phyloP scores from a whole-genome alignment of 2,797 vertebrate genomes.

The Cossypha niveicapilla region DNA sequence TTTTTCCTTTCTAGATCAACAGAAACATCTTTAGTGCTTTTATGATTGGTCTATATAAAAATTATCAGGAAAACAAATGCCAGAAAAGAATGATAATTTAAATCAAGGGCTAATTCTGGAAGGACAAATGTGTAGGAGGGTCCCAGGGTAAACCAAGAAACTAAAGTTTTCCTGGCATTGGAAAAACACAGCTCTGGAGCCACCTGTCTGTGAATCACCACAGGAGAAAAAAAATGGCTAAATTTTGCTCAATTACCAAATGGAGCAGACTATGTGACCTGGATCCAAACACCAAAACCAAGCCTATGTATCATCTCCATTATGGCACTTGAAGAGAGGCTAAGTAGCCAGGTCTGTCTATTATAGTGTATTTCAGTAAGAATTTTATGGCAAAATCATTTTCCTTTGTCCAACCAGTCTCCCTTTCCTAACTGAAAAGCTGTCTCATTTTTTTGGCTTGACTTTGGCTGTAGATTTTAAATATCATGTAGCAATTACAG shows the following conservation, averaged over 20 bases:
- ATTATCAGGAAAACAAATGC: not conserved
- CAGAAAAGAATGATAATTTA: not conserved
- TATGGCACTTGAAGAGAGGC: not conserved
- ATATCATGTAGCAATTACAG: not conserved
- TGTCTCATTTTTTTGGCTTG: not conserved
- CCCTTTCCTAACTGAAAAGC: not conserved
- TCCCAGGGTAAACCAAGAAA: not conserved
- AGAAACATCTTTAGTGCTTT: not conserved
- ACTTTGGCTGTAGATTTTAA: not conserved
- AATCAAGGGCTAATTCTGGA: not conserved
- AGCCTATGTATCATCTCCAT: not conserved
- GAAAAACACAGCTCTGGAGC: not conserved
- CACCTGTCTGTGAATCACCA: not conserved
- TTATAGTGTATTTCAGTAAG: not conserved
- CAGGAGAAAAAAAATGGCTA: not conserved
- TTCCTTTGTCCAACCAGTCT: not conserved
- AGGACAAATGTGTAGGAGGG: not conserved
- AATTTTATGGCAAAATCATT: not conserved
- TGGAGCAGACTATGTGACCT: not conserved
- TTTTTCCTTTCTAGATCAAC: not conserved
- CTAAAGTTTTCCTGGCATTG: not conserved
- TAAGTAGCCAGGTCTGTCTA: not conserved
- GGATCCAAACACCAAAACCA: not conserved
- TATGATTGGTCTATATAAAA: not conserved
- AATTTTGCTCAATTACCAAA: not conserved